Conservation (phyloP, 2,797 vertebrate species). For the Sebastes jordani region DNA sequence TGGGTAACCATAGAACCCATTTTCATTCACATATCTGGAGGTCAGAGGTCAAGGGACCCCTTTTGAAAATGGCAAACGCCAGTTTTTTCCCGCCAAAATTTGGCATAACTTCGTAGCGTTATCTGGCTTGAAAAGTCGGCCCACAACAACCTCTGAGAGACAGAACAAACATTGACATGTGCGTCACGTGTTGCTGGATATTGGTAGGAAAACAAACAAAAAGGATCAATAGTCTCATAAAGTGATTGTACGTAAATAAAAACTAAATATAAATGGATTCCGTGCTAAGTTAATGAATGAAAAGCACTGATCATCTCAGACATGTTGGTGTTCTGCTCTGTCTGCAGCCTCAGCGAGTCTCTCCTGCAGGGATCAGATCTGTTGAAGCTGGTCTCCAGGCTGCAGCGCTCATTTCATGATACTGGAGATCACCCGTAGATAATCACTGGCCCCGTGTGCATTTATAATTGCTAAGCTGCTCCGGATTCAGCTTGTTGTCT, state of each 20-base stretch:
- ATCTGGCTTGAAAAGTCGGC: no score
- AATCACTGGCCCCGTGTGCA: slow-evolving; percentile 47
- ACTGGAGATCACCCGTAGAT: slow-evolving; percentile 8
- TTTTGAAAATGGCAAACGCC: no score
- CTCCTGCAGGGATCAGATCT: neutral
- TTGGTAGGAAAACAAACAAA: no score
- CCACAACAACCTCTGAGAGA: no score
- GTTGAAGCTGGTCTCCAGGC: slow-evolving; percentile 23
- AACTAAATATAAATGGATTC: neutral
- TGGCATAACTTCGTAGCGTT: no score
- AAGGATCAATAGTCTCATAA: neutral
- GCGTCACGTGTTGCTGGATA: no score
- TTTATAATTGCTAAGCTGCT: slow-evolving; percentile 52
- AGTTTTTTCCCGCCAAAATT: no score
- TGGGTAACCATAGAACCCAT: accelerated
- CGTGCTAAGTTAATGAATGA: neutral
- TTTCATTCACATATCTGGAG: no score
- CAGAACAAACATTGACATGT: accelerated
- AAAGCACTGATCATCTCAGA: neutral
- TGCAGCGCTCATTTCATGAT: neutral
- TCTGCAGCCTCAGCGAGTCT: neutral
- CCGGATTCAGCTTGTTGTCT: slow-evolving; percentile 31
- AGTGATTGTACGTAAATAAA: neutral
- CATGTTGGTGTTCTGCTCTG: neutral
- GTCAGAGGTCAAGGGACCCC: no score